Evolutionary conservation across 1,140 invertebrate species (phyloP).

Genomic region (Metopolophium dirhodum): DNA sequence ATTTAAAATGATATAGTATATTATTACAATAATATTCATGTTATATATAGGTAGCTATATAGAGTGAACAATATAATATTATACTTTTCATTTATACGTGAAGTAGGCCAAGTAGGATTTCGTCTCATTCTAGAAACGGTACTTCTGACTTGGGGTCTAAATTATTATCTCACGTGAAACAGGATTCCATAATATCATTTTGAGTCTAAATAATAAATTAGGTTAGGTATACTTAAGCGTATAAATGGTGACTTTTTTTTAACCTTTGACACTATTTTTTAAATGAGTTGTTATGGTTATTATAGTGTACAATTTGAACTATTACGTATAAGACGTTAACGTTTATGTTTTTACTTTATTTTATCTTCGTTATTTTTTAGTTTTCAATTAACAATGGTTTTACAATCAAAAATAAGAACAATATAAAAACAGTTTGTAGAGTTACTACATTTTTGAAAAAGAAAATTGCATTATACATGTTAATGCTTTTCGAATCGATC

Average conservation of each 20-base stretch:
- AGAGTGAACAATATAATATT: not conserved
- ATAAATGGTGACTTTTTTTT: not conserved
- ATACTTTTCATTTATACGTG: not conserved
- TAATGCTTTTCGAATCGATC: not conserved
- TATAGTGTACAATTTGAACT: not conserved
- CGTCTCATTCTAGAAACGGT: not conserved
- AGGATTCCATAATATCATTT: not conserved
- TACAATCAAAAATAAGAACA: not conserved
- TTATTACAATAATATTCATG: not conserved
- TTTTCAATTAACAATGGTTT: not conserved
- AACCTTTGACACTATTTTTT: not conserved
- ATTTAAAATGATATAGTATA: not conserved
- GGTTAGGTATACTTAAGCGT: not conserved
- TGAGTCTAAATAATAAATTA: not conserved
- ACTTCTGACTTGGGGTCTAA: not conserved
- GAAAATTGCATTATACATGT: not conserved
- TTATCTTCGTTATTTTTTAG: not conserved
- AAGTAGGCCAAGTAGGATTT: not conserved
- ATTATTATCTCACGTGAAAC: not conserved
- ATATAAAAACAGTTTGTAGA: not conserved
- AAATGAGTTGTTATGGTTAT: too few species aligned
- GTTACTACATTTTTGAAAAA: not conserved
- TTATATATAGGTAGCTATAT: not conserved
- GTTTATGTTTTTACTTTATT: too few species aligned
- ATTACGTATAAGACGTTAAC: not conserved